Evolutionary conservation across 2,888 invertebrate species (phyloP).

Genomic region (Petrolisthes manimaculis): DNA sequence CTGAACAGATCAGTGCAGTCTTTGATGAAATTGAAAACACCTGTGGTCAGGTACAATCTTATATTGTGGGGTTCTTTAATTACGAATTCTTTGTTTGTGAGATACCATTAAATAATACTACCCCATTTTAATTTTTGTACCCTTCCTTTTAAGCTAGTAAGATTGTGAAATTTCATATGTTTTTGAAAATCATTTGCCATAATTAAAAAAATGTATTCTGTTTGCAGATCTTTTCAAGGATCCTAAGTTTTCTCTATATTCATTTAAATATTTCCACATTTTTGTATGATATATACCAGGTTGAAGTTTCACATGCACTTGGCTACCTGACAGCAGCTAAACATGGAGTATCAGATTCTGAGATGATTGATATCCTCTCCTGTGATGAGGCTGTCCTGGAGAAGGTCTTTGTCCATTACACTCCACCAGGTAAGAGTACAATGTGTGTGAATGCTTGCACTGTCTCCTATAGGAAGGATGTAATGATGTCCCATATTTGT

Average conservation of each 20-base stretch:
- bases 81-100: too few relatives aligned
- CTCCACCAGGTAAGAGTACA: constrained; percentile 50
- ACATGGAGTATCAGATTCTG: constrained; percentile 84
- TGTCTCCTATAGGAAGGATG: too few relatives aligned
- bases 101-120: too few relatives aligned
- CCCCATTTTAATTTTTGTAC: too few relatives aligned
- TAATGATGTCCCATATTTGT: too few relatives aligned
- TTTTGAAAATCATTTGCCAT: too few relatives aligned
- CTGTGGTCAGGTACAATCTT: constrained; percentile 74
- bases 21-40: constrained; percentile 79
- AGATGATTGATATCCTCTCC: constrained; percentile 77
- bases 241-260: not conserved
- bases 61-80: too few relatives aligned
- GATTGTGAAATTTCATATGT: too few relatives aligned
- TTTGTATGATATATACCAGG: constrained; percentile 27
- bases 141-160: too few relatives aligned
- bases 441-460: not conserved
- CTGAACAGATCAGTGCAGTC: constrained; percentile 78
- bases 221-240: not conserved
- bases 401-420: constrained; percentile 65
- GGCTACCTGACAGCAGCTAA: constrained; percentile 82
- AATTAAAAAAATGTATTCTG: not conserved
- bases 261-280: not conserved
- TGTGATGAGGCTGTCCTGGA: constrained; percentile 69
- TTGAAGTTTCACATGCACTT: constrained; percentile 73